Percentiles rank a stretch among this genome's conserved stretches.
Conservation (phyloP, 2,113 vertebrate species). For the Sphyrna mokarran region DNA sequence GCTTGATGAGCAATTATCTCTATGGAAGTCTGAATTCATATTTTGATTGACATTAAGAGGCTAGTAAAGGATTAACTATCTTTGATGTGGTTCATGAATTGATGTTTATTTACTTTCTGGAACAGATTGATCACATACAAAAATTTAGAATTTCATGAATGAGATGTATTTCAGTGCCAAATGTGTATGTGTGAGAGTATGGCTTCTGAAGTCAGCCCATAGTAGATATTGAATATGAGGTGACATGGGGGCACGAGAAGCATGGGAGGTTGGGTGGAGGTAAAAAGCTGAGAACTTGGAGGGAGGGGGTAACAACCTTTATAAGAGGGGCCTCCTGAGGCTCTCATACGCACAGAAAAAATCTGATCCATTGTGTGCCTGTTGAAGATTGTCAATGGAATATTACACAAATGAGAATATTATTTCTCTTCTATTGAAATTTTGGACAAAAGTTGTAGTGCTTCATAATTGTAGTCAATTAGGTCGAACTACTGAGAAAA, state of each 20-base stretch:
- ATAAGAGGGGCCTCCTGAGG: too few relatives aligned
- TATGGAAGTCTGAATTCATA: too few relatives aligned
- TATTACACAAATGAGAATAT: not conserved
- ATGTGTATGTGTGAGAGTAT: not conserved
- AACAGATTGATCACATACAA: too few relatives aligned
- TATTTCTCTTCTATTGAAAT: not conserved
- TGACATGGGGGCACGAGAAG: not conserved
- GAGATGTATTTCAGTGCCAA: not conserved
- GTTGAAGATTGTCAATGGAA: not conserved
- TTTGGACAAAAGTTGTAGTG: not conserved
- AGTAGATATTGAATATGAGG: not conserved
- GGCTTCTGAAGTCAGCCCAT: not conserved
- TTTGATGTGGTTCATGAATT: too few relatives aligned
- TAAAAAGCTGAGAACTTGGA: too few relatives aligned
- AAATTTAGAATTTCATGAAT: not conserved
- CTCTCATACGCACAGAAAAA: too few relatives aligned
- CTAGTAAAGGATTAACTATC: too few relatives aligned
- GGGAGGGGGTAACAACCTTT: too few relatives aligned
- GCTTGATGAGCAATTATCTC: too few relatives aligned
- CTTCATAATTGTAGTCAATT: not conserved
- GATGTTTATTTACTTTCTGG: too few relatives aligned
- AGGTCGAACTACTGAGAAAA: not conserved
- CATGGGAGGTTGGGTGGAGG: too few relatives aligned
- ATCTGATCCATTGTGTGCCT: not conserved
- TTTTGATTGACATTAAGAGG: too few relatives aligned